A percentile compares a stretch with the other conserved stretches of the same genome.
Conservation (phyloP, 1,140 invertebrate species). For the Drosophila erecta region DNA sequence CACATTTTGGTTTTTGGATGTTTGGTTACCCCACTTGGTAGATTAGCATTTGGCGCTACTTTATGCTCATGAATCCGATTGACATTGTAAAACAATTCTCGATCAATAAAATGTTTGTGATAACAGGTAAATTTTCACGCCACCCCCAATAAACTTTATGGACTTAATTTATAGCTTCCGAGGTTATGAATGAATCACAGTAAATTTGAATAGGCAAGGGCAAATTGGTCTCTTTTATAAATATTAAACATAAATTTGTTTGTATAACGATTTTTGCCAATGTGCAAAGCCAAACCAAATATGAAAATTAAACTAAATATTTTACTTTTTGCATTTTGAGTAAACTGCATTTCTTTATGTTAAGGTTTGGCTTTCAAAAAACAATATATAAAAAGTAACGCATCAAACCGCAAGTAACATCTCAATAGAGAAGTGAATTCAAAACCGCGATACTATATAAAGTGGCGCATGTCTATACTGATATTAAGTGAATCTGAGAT, state of each 20-base stretch:
- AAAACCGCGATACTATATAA: not conserved
- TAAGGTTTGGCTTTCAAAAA: constrained; percentile 5
- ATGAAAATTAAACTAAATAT: too few relatives aligned
- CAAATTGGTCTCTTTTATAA: too few relatives aligned
- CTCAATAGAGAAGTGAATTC: constrained; percentile 15
- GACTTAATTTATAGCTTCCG: constrained; percentile 6
- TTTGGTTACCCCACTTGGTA: constrained; percentile 22
- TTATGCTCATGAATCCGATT: constrained; percentile 36
- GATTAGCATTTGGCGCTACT: constrained; percentile 21
- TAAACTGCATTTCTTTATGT: too few relatives aligned
- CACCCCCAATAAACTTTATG: constrained; percentile 11
- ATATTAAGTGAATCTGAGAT: constrained; percentile 26
- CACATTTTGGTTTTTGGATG: not conserved
- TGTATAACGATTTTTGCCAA: not conserved
- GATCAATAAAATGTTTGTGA: constrained; percentile 33
- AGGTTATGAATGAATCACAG: constrained; percentile 22
- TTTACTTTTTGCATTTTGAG: too few relatives aligned
- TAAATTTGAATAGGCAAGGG: not conserved
- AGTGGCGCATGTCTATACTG: constrained; percentile 3
- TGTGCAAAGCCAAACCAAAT: too few relatives aligned
- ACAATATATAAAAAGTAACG: constrained; percentile 9
- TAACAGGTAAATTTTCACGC: constrained; percentile 21
- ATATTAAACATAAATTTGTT: not conserved
- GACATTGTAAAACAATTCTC: constrained; percentile 46
- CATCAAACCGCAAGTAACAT: constrained; percentile 31